Evolutionary conservation across 1,140 invertebrate species (phyloP).

Genomic region (Phortica variegata): DNA sequence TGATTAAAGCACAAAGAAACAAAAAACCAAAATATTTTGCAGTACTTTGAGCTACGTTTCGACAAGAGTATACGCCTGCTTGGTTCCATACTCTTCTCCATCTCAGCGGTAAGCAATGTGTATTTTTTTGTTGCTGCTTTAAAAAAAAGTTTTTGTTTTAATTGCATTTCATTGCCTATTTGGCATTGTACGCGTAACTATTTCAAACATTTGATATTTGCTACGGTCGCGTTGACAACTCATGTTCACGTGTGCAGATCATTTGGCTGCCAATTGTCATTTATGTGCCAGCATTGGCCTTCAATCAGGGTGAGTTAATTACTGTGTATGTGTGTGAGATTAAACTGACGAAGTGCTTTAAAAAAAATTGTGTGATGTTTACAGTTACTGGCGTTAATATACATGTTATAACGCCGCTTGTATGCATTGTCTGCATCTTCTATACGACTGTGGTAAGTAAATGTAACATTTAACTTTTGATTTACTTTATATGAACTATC

Average conservation of each 20-base stretch:
- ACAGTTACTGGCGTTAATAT: constrained; percentile 84
- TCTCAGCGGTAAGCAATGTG: constrained; percentile 66
- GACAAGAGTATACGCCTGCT: constrained; percentile 70
- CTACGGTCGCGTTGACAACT: too few species aligned
- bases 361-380: constrained; percentile 35
- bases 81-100: constrained; percentile 71
- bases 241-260: too few species aligned
- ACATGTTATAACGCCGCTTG: constrained; percentile 75
- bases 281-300: constrained; percentile 85
- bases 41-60: constrained; percentile 82
- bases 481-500: constrained; percentile 37
- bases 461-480: constrained; percentile 1
- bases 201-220: neutral
- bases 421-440: constrained; percentile 83
- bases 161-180: too few species aligned
- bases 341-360: neutral
- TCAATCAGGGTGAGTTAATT: constrained; percentile 73
- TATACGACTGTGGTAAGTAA: constrained; percentile 81
- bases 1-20: constrained; percentile 12
- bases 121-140: too few species aligned
- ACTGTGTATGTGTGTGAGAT: neutral
- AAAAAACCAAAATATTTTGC: constrained; percentile 34
- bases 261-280: constrained; percentile 88
- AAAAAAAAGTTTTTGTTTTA: too few species aligned
- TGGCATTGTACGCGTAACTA: neutral